phyloP scores from a whole-genome alignment of 2,888 invertebrate genomes.

The Pandemis heparana region DNA sequence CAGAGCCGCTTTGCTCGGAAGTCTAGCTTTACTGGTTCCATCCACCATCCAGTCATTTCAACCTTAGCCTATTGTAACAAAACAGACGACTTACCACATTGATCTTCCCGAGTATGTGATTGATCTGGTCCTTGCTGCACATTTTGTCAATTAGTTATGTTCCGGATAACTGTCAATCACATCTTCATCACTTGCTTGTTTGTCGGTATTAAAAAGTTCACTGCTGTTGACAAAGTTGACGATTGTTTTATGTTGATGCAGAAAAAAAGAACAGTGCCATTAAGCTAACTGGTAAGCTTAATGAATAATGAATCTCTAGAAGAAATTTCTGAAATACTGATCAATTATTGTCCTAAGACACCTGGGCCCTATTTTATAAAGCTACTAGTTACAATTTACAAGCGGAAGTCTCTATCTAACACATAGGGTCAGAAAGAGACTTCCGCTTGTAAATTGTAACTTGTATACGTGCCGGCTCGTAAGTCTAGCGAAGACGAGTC shows the following conservation, averaged over 20 bases:
- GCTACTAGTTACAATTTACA: no score
- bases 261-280: constrained; percentile 1
- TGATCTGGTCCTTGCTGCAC: constrained; percentile 90
- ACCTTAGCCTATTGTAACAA: not conserved
- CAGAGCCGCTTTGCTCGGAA: no score
- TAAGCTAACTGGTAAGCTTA: not conserved
- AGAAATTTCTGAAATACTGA: no score
- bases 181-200: constrained; percentile 53
- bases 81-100: constrained; percentile 87
- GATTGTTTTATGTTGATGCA: constrained; percentile 20
- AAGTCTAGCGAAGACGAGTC: no score
- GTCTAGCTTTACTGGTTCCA: not conserved
- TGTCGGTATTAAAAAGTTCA: constrained; percentile 19
- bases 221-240: constrained; percentile 3
- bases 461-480: no score
- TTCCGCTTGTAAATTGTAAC: no score
- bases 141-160: constrained; percentile 65
- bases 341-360: no score
- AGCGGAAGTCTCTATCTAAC: no score
- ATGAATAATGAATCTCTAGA: no score
- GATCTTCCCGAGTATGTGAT: constrained; percentile 90
- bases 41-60: not conserved
- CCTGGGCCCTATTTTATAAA: no score
- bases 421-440: no score
- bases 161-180: constrained; percentile 57